phyloP scores from a whole-genome alignment of 2,113 vertebrate genomes.

The Plecotus auritus region DNA sequence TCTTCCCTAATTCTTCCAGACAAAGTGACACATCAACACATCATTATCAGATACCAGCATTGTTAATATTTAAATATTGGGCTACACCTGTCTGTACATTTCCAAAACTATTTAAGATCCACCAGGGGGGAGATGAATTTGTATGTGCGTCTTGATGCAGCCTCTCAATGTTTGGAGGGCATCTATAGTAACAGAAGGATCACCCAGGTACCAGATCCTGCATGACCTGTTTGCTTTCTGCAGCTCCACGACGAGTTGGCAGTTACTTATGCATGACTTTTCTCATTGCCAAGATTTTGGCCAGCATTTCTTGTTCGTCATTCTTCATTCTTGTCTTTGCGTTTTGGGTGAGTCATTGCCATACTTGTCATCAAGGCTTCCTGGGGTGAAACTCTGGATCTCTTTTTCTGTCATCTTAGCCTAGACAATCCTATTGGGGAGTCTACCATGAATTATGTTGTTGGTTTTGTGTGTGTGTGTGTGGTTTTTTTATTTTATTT shows the following conservation, averaged over 20 bases:
- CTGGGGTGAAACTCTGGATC: slow-evolving; percentile 60
- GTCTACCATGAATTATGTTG: slow-evolving; percentile 44
- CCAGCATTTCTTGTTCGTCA: slow-evolving; percentile 46
- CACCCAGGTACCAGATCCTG: slow-evolving; percentile 3
- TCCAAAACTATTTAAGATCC: slow-evolving; percentile 27
- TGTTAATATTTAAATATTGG: slow-evolving; percentile 62
- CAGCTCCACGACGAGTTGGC: slow-evolving; percentile 31
- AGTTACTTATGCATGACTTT: neutral
- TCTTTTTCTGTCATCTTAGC: neutral
- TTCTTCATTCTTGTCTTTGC: slow-evolving; percentile 68
- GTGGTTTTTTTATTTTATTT: neutral
- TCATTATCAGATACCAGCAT: slow-evolving; percentile 65
- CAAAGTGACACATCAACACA: slow-evolving; percentile 65
- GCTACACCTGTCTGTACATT: neutral
- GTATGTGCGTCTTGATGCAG: neutral
- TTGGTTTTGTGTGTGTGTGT: neutral
- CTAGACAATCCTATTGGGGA: neutral
- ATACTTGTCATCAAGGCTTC: slow-evolving; percentile 53
- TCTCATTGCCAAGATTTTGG: slow-evolving; percentile 54
- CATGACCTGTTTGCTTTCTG: slow-evolving; percentile 23
- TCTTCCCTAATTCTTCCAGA: slow-evolving; percentile 71
- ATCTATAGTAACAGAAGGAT: neutral
- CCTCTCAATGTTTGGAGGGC: slow-evolving; percentile 14
- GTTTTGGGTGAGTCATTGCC: slow-evolving; percentile 61
- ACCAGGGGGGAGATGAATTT: neutral